Evolutionary conservation across 2,888 invertebrate genomes (phyloP), one percentile per base, ranked within the genome.

Genomic region (Coremacera marginata): DNA sequence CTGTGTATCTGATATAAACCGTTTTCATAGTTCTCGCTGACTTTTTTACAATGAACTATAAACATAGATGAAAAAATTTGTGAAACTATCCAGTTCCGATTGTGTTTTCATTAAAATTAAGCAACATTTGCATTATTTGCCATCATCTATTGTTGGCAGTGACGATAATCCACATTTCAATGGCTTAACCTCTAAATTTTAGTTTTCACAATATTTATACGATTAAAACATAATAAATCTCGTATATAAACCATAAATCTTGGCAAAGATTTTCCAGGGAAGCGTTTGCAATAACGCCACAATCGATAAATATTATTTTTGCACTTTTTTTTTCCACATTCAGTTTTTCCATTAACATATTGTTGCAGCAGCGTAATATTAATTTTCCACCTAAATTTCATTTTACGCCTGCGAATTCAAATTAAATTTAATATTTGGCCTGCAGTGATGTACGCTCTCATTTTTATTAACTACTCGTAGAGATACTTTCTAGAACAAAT

Each of bases 391-490:
- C 51, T 51, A 63, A 73, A 73, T 73, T 73, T 57, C 31, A 31
- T 62, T 73, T 49, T 62, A 25, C 72, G 62, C 72, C 51, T 31
- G 27, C 52, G 51, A 51, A 51, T 52, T 73, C 62, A 8, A 34
- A 71, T 71, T 71, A 71, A 71, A 62, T 63, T 73, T 73, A 49
- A 73, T 65, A 51, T 65, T 63, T 65, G 37, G 34, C 16, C 34
- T 34, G 57, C 19, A 52, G 34, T 73, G 73, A 73, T 73, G 52
- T 51, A 73, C 73, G 79, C 84, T 85, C 84, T 84, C 83, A 81
- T 80, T 81, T 78, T 80, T 80, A 80, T 80, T 81, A 77, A 79
- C 71, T 75, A 57, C 27, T 76, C 57, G 79, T 57, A 72, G 34
- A 77, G 76, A 80, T 70, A 77, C 73, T 76, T 67, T 83, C 81